Evolutionary conservation across 2,113 vertebrate genomes (phyloP), one percentile per base, ranked within the genome.

Genomic region (Cyrtonyx montezumae): DNA sequence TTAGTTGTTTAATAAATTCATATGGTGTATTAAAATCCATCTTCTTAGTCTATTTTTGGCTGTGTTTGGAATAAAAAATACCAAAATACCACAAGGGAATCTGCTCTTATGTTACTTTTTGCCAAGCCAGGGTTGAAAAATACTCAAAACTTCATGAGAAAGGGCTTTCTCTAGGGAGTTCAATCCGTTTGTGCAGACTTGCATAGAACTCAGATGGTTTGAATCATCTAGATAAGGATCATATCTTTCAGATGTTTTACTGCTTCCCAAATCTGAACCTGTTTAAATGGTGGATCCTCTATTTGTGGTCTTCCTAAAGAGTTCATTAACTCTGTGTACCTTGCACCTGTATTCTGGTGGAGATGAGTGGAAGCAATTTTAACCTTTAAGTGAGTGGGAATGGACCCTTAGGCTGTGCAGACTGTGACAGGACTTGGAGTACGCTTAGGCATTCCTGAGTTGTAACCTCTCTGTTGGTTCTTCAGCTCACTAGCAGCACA

Each of bases 111-210:
- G 63, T 78, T 92, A 65, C 40, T 94, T 89, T 84, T 96, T 97
- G 91, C 94, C 93, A 96, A 97, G 51, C n/a, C 40, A 66, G 68
- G 28, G 80, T 81, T 95, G 90, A 67, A 94, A 95, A 95, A 88
- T 37, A 51, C 36, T 88, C 46, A 61, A 87, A 51, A 49, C 91
- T 96, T 93, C 87, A 82, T 96, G 93, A 94, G 96, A 95, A 96
- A 93, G 48, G 36, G 30, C 43, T 92, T 90, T 92, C 93, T 85
- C 71, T 71, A 34, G 59, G 68, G 93, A 91, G 26, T 79, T 85
- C 58, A 93, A 63, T 80, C 91, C 86, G 91, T 89, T 96, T 94
- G 59, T 93, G 37, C 73, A 91, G 91, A 58, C 59, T 87, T 95
- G 81, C 48, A 78, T 78, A 42, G 66, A 88, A 78, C 68, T 96